Evolutionary conservation across 2,797 vertebrate genomes (phyloP).

Genomic region (Acanthis flammea): DNA sequence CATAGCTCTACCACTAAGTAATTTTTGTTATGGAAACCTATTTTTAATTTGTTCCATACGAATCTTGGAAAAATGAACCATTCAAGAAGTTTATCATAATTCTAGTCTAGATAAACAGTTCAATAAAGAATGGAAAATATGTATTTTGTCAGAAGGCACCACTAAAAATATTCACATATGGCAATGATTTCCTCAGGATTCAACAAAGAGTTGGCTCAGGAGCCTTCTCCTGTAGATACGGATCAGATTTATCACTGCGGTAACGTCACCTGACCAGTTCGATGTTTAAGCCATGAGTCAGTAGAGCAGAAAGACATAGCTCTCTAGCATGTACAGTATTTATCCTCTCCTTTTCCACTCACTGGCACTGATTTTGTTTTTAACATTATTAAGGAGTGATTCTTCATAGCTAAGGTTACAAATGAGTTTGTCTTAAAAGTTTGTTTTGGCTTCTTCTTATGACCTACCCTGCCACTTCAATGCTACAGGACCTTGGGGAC

Average conservation of each 20-base stretch:
- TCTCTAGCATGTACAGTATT: constrained; percentile 16
- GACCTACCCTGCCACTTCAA: neutral
- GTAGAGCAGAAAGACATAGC: neutral
- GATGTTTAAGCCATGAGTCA: constrained; percentile 33
- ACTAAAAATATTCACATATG: constrained; percentile 64
- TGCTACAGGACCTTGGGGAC: neutral
- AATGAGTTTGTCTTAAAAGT: constrained; percentile 34
- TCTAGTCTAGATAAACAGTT: constrained; percentile 65
- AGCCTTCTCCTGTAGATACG: constrained; percentile 37
- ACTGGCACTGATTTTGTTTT: constrained; percentile 30
- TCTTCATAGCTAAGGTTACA: constrained; percentile 37
- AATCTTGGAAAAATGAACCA: constrained; percentile 31
- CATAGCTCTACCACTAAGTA: neutral
- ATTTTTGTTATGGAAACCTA: constrained; percentile 60
- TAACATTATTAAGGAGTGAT: constrained; percentile 16
- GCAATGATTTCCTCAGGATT: constrained; percentile 65
- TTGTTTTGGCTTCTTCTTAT: constrained; percentile 13
- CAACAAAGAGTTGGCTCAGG: constrained; percentile 43
- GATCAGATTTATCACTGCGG: constrained; percentile 54
- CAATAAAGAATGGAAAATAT: constrained; percentile 67
- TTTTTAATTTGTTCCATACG: constrained; percentile 61
- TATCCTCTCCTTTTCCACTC: neutral
- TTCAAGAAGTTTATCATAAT: constrained; percentile 59
- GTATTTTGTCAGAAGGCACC: constrained; percentile 40
- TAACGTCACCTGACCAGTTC: constrained; percentile 46